Base-by-base conservation (phyloP, 2,888 invertebrate genomes). In the Hemithea aestivaria region DNA sequence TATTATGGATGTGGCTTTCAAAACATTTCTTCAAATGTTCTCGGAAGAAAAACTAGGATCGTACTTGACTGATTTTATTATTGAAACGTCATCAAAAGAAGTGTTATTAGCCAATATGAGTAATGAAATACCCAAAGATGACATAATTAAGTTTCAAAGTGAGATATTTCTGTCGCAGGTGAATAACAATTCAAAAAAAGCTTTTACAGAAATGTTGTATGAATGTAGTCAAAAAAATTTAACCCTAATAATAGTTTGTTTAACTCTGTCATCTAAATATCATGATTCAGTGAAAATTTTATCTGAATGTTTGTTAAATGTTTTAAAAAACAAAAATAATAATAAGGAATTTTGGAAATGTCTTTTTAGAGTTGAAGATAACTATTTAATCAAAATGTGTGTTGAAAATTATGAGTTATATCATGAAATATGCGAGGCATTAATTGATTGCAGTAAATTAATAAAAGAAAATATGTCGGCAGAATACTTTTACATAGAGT, bases 401-500 rank as follows among this genome's bases (percentile, higher is more conserved):
- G 39, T 70, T 11, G 60, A 66, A n/a, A 62, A 80, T 49, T 45
- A 51, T 21, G 58, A 71, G 48, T 54, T 85, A 21, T 83, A 66
- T 45, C 63, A 51, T 7, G 54, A 72, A 7, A 62, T 79, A 25
- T 51, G 63, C 1, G 76, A 65, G 65, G 87, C 69, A 49, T 88
- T 71, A 51, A 66, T 63, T 34, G 82, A 83, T 37, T 65, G 56
- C 68, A 83, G 81, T 34, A 87, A 73, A 54, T 61, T 82, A 22
- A 24, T 82, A 2, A 56, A 61, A 39, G 73, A 79, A 29, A 60
- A 73, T 33, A 73, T 84, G 69, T 79, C 79, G 0, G 51, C 71
- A 0, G 74, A 82, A 36, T 77, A 56, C 32, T 84, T 82, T 66
- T 83, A 84, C 45, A 73, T 84, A 34, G 85, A 88, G 47, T 67